These are phyloP conservation scores for Seira ritae DNA, from an alignment of 2,888 invertebrate species.

Conservation along the genomic window DNA sequence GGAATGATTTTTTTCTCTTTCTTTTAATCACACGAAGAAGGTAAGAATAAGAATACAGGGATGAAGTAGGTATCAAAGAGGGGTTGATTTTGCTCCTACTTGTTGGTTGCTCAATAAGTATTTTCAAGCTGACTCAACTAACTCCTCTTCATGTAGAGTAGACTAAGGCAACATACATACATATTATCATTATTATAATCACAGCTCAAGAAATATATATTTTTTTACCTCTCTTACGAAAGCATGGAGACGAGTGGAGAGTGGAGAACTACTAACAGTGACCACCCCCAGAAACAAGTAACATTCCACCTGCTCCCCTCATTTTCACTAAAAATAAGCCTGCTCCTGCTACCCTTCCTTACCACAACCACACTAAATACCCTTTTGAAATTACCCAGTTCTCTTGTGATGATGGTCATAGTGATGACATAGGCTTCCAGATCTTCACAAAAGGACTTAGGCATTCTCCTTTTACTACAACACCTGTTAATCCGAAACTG, in stretches of 20 bases:
- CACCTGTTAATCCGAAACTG: background rate
- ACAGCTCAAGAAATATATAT: background rate
- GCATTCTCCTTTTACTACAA: background rate
- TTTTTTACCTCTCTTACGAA: constrained; percentile 3
- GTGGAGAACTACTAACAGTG: constrained; percentile 49
- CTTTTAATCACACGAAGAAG: background rate
- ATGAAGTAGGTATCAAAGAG: background rate
- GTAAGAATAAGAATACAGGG: background rate
- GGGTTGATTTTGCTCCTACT: too few relatives aligned
- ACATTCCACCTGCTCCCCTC: constrained; percentile 72
- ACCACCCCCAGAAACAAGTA: constrained; percentile 66
- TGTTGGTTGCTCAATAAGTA: background rate
- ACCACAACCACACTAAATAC: too few relatives aligned
- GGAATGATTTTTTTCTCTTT: background rate
- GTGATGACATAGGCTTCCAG: too few relatives aligned
- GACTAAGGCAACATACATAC: background rate
- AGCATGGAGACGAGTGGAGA: background rate
- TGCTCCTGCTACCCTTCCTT: too few relatives aligned
- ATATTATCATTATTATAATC: background rate
- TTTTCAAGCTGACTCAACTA: background rate
- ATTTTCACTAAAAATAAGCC: too few relatives aligned
- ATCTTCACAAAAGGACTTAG: background rate
- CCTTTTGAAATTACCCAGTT: background rate
- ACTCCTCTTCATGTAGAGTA: too few relatives aligned
- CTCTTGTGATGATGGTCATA: background rate